Percentiles rank a stretch among this genome's conserved stretches.
These are phyloP conservation scores for Equus quagga DNA, from an alignment of 2,113 vertebrate genomes.

Conservation along the genomic window DNA sequence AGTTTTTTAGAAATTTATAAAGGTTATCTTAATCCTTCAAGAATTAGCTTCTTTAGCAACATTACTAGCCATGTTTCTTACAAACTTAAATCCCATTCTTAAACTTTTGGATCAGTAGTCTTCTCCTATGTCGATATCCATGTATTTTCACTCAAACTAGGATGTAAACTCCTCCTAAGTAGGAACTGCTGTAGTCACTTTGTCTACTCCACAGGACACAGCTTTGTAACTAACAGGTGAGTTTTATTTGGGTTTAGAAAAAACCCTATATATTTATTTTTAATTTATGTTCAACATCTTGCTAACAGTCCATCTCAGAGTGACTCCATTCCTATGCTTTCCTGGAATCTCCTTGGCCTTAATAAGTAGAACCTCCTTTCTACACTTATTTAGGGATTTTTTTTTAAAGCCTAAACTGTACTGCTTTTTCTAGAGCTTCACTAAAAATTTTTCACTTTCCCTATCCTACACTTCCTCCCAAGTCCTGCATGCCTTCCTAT, in stretches of 20 bases:
- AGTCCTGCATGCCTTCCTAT: fast-evolving
- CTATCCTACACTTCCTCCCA: not conserved
- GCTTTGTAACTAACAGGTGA: not conserved
- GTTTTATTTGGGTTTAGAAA: not conserved
- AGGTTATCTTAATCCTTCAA: not conserved
- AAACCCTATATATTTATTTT: not conserved
- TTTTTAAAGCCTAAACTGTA: not conserved
- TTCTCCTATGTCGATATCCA: not conserved
- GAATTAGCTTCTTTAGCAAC: not conserved
- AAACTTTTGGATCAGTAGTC: not conserved
- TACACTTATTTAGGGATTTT: fast-evolving
- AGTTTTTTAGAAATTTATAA: not conserved
- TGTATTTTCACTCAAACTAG: not conserved
- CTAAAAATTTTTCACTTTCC: not conserved
- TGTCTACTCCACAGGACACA: not conserved
- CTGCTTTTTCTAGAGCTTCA: not conserved
- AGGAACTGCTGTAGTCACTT: no score
- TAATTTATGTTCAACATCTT: no score
- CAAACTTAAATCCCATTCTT: not conserved
- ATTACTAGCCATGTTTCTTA: not conserved
- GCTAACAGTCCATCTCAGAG: not conserved
- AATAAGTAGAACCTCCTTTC: fast-evolving
- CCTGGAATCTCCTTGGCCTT: not conserved
- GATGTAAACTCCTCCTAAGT: no score
- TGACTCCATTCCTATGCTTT: no score